Percentiles rank a stretch among this genome's conserved stretches.
Evolutionary conservation across 2,888 invertebrate species (phyloP).

Genomic region (Lutraria lutraria): DNA sequence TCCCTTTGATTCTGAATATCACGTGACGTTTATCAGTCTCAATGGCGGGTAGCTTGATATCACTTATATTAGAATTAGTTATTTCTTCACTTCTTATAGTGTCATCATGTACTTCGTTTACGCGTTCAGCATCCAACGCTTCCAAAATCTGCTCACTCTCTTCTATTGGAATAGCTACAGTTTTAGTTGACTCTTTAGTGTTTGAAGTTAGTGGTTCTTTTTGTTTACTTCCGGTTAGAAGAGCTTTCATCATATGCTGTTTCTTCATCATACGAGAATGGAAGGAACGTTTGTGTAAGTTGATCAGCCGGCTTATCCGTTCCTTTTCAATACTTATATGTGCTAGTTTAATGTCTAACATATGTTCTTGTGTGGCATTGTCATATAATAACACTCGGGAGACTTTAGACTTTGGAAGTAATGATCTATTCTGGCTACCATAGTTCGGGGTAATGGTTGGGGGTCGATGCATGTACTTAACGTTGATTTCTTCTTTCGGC

Average conservation of each 20-base stretch:
- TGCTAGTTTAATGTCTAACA: slow-evolving; percentile 80
- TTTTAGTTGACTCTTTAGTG: not conserved
- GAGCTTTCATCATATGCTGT: slow-evolving; percentile 54
- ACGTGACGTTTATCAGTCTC: slow-evolving; percentile 68
- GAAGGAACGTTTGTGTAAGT: slow-evolving; percentile 77
- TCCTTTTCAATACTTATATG: slow-evolving; percentile 76
- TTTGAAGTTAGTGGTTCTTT: not conserved
- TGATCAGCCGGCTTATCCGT: slow-evolving; percentile 74
- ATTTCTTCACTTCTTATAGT: slow-evolving; percentile 4
- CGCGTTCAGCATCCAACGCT: not conserved
- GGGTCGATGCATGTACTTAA: slow-evolving; percentile 81
- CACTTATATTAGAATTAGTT: not conserved
- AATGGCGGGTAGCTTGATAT: slow-evolving; percentile 60
- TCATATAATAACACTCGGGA: slow-evolving; percentile 82
- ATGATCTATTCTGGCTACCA: slow-evolving; percentile 72
- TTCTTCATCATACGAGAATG: slow-evolving; percentile 67
- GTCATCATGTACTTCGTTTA: not conserved
- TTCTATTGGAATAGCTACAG: slow-evolving; percentile 17
- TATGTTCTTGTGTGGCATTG: slow-evolving; percentile 83
- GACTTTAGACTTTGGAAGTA: slow-evolving; percentile 79
- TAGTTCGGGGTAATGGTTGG: slow-evolving; percentile 82
- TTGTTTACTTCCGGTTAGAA: slow-evolving; percentile 23
- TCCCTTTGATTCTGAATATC: slow-evolving; percentile 73
- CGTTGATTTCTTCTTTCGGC: slow-evolving; percentile 68
- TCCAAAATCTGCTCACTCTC: not conserved